Evolutionary conservation across 2,888 invertebrate species (phyloP).

Genomic region (Hypselothyrea guttata): DNA sequence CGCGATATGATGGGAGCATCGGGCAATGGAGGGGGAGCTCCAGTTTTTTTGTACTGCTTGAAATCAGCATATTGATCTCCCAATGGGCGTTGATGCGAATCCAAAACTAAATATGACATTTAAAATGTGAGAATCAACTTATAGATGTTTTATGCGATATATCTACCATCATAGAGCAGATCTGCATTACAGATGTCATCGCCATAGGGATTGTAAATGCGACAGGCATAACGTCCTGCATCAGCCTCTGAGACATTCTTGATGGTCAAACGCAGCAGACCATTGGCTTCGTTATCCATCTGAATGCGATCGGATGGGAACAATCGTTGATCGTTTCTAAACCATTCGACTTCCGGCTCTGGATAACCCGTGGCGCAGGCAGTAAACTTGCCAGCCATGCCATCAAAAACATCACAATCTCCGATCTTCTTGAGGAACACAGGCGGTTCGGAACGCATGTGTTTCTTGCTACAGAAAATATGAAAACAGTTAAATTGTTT

Average conservation of each 20-base stretch:
- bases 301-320: conserved; percentile 92
- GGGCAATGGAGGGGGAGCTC: conserved; percentile 92
- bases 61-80: conserved; percentile 92
- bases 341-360: conserved; percentile 94
- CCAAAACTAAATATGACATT: conserved; percentile 83
- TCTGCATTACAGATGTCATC: conserved; percentile 91
- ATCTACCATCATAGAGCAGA: conserved; percentile 89
- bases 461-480: conserved; percentile 85
- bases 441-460: conserved; percentile 91
- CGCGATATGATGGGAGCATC: conserved; percentile 96
- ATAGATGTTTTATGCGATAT: not conserved
- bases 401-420: conserved; percentile 92
- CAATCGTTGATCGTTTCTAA: conserved; percentile 89
- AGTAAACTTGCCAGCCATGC: conserved; percentile 96
- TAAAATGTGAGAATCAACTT: not conserved
- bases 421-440: conserved; percentile 94
- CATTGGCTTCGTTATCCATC: conserved; percentile 88
- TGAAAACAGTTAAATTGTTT: not conserved
- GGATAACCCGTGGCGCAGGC: conserved; percentile 94
- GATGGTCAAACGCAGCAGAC: conserved; percentile 91
- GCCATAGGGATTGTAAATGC: conserved; percentile 92
- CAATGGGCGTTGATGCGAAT: conserved; percentile 87
- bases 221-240: conserved; percentile 91
- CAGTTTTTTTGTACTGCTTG: conserved; percentile 91
- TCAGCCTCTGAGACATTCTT: conserved; percentile 90